Evolutionary conservation across 2,113 vertebrate genomes (phyloP).

Genomic region (Lepus timidus): DNA sequence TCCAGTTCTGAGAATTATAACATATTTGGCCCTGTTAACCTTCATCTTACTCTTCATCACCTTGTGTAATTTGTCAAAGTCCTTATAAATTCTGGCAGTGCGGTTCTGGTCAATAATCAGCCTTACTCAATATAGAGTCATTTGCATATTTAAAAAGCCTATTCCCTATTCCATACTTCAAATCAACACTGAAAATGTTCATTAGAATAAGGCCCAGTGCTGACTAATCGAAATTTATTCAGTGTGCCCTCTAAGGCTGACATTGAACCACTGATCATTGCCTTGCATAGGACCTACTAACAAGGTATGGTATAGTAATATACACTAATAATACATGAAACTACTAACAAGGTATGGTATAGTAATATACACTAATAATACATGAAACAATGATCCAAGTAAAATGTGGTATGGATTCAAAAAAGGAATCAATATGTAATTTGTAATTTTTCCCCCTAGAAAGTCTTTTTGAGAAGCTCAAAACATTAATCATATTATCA

Average conservation of each 20-base stretch:
- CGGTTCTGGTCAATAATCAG: constrained; percentile 70
- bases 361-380: constrained; percentile 38
- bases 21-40: constrained; percentile 50
- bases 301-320: constrained; percentile 57
- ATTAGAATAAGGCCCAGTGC: constrained; percentile 62
- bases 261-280: constrained; percentile 50
- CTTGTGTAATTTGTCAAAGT: constrained; percentile 73
- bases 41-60: constrained; percentile 56
- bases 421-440: constrained; percentile 63
- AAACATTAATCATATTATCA: constrained; percentile 56
- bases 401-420: constrained; percentile 12
- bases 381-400: constrained; percentile 49
- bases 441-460: constrained; percentile 32
- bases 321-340: constrained; percentile 30
- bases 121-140: constrained; percentile 62
- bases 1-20: constrained; percentile 41
- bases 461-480: constrained; percentile 17
- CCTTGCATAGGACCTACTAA: background rate
- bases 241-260: constrained; percentile 66
- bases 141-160: constrained; percentile 78
- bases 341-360: constrained; percentile 49
- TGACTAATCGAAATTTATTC: constrained; percentile 69
- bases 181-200: constrained; percentile 68
- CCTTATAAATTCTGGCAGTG: constrained; percentile 66
- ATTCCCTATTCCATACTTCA: constrained; percentile 72